Evolutionary conservation across 1,140 invertebrate species (phyloP).

Genomic region (Microplitis demolitor): DNA sequence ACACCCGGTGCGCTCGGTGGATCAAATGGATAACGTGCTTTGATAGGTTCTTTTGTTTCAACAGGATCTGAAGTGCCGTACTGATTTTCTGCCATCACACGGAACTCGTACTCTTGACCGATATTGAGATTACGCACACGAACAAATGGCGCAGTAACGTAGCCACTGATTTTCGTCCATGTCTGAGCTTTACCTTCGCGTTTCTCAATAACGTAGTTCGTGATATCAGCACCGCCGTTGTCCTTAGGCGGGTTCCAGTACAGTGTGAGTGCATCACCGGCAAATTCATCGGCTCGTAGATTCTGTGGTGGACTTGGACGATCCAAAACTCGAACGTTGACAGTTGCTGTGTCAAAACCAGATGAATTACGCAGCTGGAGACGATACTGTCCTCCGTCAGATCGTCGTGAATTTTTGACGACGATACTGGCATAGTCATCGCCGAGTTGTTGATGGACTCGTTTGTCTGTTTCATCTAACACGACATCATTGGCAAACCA

Average conservation of each 20-base stretch:
- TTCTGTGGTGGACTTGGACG: conserved; percentile 86
- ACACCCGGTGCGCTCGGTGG: conserved; percentile 87
- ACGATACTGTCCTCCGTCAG: conserved; percentile 90
- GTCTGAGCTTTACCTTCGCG: conserved; percentile 79
- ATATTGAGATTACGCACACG: conserved; percentile 90
- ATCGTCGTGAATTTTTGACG: conserved; percentile 88
- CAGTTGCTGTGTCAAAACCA: conserved; percentile 90
- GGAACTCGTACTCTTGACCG: conserved; percentile 93
- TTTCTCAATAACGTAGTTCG: conserved; percentile 97
- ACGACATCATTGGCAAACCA: conserved; percentile 89
- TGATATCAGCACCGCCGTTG: conserved; percentile 93
- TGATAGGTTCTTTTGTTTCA: conserved; percentile 84
- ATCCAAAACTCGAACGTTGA: conserved; percentile 94
- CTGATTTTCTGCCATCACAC: conserved; percentile 96
- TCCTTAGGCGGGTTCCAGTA: conserved; percentile 96
- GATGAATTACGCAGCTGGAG: conserved; percentile 92
- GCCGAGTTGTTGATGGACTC: conserved; percentile 82
- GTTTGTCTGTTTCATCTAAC: conserved; percentile 73
- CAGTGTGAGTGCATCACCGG: conserved; percentile 91
- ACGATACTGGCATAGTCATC: conserved; percentile 89
- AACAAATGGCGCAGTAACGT: conserved; percentile 85
- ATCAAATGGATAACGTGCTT: conserved; percentile 96
- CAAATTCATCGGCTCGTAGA: conserved; percentile 90
- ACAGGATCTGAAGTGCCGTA: conserved; percentile 94
- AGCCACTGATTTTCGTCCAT: conserved; percentile 92